Percentiles rank a stretch among this genome's conserved stretches.
phyloP scores from a whole-genome alignment of 2,888 invertebrate genomes.

The Tetheella fluctuosa region DNA sequence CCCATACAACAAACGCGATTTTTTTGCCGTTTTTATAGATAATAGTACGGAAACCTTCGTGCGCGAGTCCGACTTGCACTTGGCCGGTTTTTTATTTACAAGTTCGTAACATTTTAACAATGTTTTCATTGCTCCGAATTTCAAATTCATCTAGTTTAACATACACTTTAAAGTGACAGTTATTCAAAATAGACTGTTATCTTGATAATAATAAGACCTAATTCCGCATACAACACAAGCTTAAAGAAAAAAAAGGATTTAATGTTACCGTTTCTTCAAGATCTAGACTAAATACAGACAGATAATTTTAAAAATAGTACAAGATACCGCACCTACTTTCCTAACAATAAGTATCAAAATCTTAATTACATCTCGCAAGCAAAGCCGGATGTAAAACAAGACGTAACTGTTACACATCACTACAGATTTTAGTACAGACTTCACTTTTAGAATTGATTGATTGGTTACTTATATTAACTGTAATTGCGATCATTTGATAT shows the following conservation, averaged over 20 bases:
- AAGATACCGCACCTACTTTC: background rate
- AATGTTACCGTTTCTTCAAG: background rate
- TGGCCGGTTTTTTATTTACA: too few relatives aligned
- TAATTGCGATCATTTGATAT: conserved; percentile 14
- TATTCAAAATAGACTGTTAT: too few relatives aligned
- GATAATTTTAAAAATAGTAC: background rate
- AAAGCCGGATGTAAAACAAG: conserved; percentile 7
- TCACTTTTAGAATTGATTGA: conserved; percentile 12
- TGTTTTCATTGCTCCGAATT: too few relatives aligned
- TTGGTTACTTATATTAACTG: conserved; percentile 12
- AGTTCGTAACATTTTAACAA: too few relatives aligned
- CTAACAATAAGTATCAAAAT: conserved; percentile 4
- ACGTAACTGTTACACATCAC: background rate
- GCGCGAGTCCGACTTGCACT: too few relatives aligned
- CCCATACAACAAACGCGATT: too few relatives aligned
- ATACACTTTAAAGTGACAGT: too few relatives aligned
- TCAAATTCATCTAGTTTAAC: too few relatives aligned
- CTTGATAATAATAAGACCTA: too few relatives aligned
- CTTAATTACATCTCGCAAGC: background rate
- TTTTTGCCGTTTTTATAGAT: too few relatives aligned
- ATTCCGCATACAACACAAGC: too few relatives aligned
- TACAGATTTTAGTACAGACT: background rate
- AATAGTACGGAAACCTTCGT: too few relatives aligned
- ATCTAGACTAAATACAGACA: background rate
- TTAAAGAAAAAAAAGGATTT: background rate